These are phyloP conservation scores for Oryzias curvinotus DNA, from an alignment of 2,113 vertebrate species.

Conservation along the genomic window DNA sequence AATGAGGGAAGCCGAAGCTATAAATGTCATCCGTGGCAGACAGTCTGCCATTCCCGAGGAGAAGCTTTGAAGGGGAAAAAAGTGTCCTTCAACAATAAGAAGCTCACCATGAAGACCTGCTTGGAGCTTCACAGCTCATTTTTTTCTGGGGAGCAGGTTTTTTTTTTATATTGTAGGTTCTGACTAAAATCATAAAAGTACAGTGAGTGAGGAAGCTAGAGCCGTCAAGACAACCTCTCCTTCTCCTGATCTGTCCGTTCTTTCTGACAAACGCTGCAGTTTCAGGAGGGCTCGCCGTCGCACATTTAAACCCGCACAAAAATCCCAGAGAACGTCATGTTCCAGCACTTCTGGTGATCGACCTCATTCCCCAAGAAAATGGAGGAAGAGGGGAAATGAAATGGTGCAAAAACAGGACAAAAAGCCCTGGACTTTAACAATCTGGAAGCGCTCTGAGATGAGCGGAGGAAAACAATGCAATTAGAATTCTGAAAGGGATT, in stretches of 20 bases:
- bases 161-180: background rate
- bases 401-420: background rate
- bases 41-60: background rate
- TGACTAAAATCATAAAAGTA: background rate
- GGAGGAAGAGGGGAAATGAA: conserved; percentile 26
- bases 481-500: conserved; percentile 12
- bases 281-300: background rate
- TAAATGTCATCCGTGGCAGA: background rate
- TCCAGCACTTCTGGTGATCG: background rate
- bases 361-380: background rate
- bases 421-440: background rate
- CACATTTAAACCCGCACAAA: background rate
- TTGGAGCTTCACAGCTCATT: background rate
- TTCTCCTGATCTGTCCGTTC: background rate
- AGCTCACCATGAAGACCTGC: background rate
- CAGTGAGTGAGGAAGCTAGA: background rate
- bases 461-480: conserved; percentile 8
- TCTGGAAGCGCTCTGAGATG: conserved; percentile 13
- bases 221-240: background rate
- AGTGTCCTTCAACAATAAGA: background rate
- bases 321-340: background rate
- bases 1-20: background rate
- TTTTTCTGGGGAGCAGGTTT: background rate
- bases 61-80: background rate
- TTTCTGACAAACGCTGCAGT: background rate